Conservation (phyloP, 2,113 vertebrate genomes). For the Colinus virginianus region DNA sequence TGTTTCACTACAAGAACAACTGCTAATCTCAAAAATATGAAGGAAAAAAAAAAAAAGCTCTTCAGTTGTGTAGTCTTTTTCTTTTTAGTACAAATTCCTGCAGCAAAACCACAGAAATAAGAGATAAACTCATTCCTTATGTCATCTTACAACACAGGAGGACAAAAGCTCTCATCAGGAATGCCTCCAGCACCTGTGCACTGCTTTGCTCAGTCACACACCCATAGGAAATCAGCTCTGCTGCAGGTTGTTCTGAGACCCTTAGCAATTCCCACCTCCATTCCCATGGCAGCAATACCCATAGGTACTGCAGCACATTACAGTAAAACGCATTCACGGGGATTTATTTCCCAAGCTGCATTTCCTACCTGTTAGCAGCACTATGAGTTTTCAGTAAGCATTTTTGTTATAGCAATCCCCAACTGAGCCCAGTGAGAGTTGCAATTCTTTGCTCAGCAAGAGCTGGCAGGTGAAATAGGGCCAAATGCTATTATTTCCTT, state of each 20-base stretch:
- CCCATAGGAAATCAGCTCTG: not conserved
- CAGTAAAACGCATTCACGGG: not conserved
- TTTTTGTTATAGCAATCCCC: not conserved
- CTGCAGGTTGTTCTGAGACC: not conserved
- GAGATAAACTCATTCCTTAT: not conserved
- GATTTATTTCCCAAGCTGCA: not conserved
- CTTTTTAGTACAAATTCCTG: not conserved
- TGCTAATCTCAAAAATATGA: not conserved
- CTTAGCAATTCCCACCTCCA: not conserved
- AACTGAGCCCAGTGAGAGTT: not conserved
- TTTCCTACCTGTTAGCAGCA: not conserved
- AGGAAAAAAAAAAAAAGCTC: accelerated
- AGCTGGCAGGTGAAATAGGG: not conserved
- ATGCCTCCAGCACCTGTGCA: not conserved
- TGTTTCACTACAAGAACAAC: not conserved
- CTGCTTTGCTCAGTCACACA: not conserved
- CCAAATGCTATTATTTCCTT: conserved; percentile 2
- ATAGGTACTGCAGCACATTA: accelerated
- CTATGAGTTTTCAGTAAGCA: not conserved
- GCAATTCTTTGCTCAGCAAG: not conserved
- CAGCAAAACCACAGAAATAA: not conserved
- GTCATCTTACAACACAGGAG: accelerated
- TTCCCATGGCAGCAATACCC: not conserved
- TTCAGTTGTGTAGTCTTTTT: not conserved
- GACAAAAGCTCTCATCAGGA: not conserved